These are phyloP conservation scores for Istiophorus platypterus DNA, from an alignment of 2,113 vertebrate genomes.

Conservation along the genomic window DNA sequence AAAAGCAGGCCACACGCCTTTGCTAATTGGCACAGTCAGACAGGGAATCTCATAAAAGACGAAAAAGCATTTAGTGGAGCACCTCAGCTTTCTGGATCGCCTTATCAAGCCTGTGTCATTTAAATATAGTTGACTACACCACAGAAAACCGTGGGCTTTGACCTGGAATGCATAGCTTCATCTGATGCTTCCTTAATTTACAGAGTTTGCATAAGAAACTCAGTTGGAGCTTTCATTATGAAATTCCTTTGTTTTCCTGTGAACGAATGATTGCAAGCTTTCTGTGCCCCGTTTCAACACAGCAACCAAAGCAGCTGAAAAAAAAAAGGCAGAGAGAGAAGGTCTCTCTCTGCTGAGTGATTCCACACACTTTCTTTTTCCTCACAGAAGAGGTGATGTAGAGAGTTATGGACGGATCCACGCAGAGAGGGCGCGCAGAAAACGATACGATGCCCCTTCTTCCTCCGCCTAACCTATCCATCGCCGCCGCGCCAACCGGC, in stretches of 20 bases:
- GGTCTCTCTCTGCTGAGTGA: constrained; percentile 18
- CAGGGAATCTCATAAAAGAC: constrained; percentile 74
- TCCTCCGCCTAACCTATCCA: constrained; percentile 55
- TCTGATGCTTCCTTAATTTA: constrained; percentile 60
- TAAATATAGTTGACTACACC: constrained; percentile 61
- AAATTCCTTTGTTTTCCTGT: constrained; percentile 57
- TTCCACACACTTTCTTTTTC: constrained; percentile 30
- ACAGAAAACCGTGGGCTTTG: constrained; percentile 52
- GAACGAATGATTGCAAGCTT: constrained; percentile 42
- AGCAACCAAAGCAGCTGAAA: constrained; percentile 29
- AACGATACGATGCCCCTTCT: constrained; percentile 51
- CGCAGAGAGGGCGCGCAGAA: constrained; percentile 33
- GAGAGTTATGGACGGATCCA: constrained; percentile 41
- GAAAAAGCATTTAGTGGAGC: constrained; percentile 75
- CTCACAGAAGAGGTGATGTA: constrained; percentile 25
- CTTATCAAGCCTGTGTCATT: constrained; percentile 72
- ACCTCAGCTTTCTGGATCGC: constrained; percentile 72
- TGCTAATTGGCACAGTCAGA: constrained; percentile 83
- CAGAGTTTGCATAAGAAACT: constrained; percentile 54
- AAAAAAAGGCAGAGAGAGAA: background rate
- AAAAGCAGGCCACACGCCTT: constrained; percentile 80
- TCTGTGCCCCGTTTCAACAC: constrained; percentile 37
- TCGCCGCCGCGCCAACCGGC: constrained; percentile 38
- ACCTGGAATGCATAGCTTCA: constrained; percentile 59
- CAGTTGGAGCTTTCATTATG: constrained; percentile 49